Conservation (phyloP, 2,113 vertebrate species). For the Sceloporus undulatus region DNA sequence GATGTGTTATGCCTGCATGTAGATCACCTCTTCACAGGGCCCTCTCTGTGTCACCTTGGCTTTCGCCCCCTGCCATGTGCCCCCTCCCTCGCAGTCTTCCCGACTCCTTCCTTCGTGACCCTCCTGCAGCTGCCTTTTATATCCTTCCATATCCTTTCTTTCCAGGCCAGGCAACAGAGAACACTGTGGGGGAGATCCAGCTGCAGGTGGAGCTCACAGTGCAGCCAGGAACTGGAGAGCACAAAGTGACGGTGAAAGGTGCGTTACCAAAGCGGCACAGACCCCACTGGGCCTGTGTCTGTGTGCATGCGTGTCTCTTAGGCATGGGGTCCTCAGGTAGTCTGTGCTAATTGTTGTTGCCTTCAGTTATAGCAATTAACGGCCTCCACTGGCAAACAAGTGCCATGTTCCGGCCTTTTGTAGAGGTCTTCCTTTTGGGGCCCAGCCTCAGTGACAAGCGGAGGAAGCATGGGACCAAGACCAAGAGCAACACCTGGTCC, state of each 20-base stretch:
- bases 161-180: constrained; percentile 82
- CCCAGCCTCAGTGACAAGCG: constrained; percentile 94
- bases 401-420: constrained; percentile 96
- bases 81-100: too few relatives aligned
- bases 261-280: constrained; percentile 43
- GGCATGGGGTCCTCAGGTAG: neutral
- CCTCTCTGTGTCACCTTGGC: neutral
- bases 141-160: neutral
- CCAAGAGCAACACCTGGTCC: constrained; percentile 99
- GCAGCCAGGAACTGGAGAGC: constrained; percentile 93
- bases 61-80: too few relatives aligned
- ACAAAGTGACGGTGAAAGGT: constrained; percentile 98
- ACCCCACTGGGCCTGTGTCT: too few relatives aligned
- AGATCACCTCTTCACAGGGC: neutral
- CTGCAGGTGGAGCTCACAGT: constrained; percentile 93
- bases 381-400: constrained; percentile 95
- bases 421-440: constrained; percentile 93
- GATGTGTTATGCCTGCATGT: too few relatives aligned
- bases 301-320: too few relatives aligned
- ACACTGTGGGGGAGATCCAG: constrained; percentile 92
- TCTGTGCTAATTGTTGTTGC: neutral
- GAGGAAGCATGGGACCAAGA: constrained; percentile 97
- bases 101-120: too few relatives aligned
- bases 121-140: too few relatives aligned
- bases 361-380: constrained; percentile 90